Evolutionary conservation across 2,113 vertebrate species (phyloP), one percentile per base, ranked within the genome.

Genomic region (Tetraodon nigroviridis): DNA sequence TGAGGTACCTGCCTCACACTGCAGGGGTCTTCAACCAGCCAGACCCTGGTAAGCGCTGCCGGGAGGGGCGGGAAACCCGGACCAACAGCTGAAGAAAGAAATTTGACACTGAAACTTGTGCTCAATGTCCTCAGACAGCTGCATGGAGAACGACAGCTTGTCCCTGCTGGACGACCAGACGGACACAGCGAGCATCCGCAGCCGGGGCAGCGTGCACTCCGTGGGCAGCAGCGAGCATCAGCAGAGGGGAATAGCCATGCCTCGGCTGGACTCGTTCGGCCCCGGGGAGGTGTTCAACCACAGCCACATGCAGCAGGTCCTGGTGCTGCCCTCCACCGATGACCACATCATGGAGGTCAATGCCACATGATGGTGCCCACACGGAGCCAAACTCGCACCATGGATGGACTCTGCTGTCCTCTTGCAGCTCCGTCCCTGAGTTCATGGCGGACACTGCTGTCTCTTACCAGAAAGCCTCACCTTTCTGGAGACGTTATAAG

Each of bases 331-430:
- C 66, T 87, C 92, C 88, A 90, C 89, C 37, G 95, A 99, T 0
- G 93, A 98, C 89, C 96, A 97, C 14, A 92, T 98, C 76, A 90
- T 99, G 65, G 96, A 99, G 84, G 93, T 99, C 81, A 98, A 93
- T 0, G 90, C 95, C 17, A 99, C 97, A 86, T 99, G 97, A 99
- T 90, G 44, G 52, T 13, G 69, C 52, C 46, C 79, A 82, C 71
- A 19, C 40, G 81, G 80, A 82, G 81, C 84, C 82, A 81, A 84
- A 82, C 88, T 78, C 71, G 44, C 32, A 59, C 71, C 80, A 59
- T 67, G 68, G 52, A 69, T 15, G 73, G 54, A 79, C 68, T 80
- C 71, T 32, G 42, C 42, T 46, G 73, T 76, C 61, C 73, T 55
- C 67, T 68, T 67, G 54, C 16, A 17, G 16, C 68, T 27, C 12